These are phyloP conservation scores for Drosophila varians DNA, from an alignment of 1,140 invertebrate genomes.

Conservation along the genomic window DNA sequence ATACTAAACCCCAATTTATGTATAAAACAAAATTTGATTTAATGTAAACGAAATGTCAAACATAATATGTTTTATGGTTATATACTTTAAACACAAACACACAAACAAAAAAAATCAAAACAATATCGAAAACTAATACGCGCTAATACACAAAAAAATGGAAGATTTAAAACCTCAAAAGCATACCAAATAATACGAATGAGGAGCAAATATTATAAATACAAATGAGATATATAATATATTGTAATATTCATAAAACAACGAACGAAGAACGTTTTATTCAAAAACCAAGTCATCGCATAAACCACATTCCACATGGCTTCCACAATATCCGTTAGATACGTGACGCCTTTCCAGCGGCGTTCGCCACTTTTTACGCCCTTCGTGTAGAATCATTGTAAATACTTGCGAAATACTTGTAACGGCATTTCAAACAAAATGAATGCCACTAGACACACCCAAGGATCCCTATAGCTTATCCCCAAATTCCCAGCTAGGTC, in stretches of 20 bases:
- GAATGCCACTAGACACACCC: neutral
- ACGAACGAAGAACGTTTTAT: neutral
- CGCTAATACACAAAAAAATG: slow-evolving; percentile 58
- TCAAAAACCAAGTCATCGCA: neutral
- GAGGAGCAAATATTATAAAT: slow-evolving; percentile 42
- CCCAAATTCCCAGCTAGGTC: slow-evolving; percentile 3
- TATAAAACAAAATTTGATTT: slow-evolving; percentile 68
- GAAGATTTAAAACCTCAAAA: slow-evolving; percentile 51
- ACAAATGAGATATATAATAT: slow-evolving; percentile 33
- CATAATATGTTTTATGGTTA: slow-evolving; percentile 73
- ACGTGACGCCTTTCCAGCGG: neutral
- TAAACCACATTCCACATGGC: neutral
- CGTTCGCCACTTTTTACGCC: slow-evolving; percentile 16
- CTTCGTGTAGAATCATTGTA: neutral
- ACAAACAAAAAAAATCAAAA: slow-evolving; percentile 17
- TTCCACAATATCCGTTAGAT: neutral
- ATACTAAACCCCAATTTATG: slow-evolving; percentile 62
- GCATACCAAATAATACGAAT: slow-evolving; percentile 69
- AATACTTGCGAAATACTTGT: no score
- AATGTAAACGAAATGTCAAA: slow-evolving; percentile 74
- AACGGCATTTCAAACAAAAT: neutral
- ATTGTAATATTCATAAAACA: neutral
- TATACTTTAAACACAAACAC: slow-evolving; percentile 55
- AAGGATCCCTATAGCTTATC: neutral
- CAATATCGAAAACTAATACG: slow-evolving; percentile 24